Base-by-base conservation (phyloP, 2,797 vertebrate species). In the Fistularia tabacaria region DNA sequence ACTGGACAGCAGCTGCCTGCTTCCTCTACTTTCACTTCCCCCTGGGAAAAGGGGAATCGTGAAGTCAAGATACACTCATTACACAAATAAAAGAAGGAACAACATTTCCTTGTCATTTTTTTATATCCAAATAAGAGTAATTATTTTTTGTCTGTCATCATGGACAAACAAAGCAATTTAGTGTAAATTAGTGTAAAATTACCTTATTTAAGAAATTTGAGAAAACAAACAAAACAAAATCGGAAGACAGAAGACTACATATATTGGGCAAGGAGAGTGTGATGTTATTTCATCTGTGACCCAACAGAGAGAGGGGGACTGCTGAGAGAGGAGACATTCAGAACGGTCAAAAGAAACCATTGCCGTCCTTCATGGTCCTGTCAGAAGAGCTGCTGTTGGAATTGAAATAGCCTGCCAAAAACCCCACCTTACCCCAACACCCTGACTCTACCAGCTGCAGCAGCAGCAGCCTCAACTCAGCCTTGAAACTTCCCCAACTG, bases 1-100 rank as follows among this genome's bases (percentile, higher is more conserved):
- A 91, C 73, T 0, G 94, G 93, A 77, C 94, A 97, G 72, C 95
- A 97, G 69, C 74, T 80, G 38, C 84, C 91, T 0, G 90, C 85
- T 54, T 94, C 92, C 77, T 91, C 87, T 38, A 93, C 88, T 42
- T 90, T 90, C 11, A 90, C 91, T 68, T 94, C 82, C 0, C 76
- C 92, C 94, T 96, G 86, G 62, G 46, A 73, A 50, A 6, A 72
- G 1, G 14, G 13, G 8, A 46, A 1, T 8, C n/a, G n/a, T 14
- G 44, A 14, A 25, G 25, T 25, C 25, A 25, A 25, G 25, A 25
- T 25, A 25, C 25, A 25, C 25, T 25, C 25, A 25, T 25, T 25
- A 25, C 25, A 5, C 25, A 25, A 25, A 3, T 5, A 25, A 25
- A 25, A 25, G 25, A 25, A 25, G 25, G 25, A 25, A 25, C 25